phyloP scores from a whole-genome alignment of 2,888 invertebrate species.

The Leptopterna dolabrata region DNA sequence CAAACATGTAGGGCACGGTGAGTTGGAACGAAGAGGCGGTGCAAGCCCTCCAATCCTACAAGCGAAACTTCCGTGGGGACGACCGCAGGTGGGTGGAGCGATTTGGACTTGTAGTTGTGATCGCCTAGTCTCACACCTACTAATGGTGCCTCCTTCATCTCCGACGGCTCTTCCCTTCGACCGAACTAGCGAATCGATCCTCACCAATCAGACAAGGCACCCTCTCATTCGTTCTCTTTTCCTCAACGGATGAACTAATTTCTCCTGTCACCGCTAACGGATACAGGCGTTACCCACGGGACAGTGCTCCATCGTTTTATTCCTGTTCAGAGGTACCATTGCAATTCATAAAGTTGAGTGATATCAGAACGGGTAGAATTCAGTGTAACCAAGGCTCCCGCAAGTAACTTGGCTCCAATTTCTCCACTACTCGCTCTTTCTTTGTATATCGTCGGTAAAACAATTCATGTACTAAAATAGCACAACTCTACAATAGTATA shows the following conservation, averaged over 20 bases:
- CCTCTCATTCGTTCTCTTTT: not conserved
- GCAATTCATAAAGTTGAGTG: too few species aligned
- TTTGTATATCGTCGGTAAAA: too few species aligned
- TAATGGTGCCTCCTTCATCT: not conserved
- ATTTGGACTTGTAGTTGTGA: not conserved
- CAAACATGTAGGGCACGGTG: not conserved
- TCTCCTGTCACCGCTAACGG: not conserved
- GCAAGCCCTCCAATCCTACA: not conserved
- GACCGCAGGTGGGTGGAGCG: not conserved
- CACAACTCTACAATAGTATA: too few species aligned
- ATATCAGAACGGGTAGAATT: too few species aligned
- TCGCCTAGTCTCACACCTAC: not conserved
- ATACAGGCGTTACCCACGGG: not conserved
- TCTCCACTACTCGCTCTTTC: too few species aligned
- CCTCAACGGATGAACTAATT: constrained; percentile 6
- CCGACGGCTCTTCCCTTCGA: not conserved
- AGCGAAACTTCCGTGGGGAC: constrained; percentile 1
- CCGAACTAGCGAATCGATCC: not conserved
- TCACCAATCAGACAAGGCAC: not conserved
- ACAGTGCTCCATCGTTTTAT: too few species aligned
- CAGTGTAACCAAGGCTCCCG: too few species aligned
- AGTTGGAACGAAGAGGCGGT: not conserved
- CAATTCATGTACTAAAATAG: too few species aligned
- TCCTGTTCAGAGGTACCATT: too few species aligned
- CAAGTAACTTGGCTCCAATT: too few species aligned